Percentiles rank a stretch among this genome's conserved stretches.
Evolutionary conservation across 2,797 vertebrate species (phyloP).

Genomic region (Alauda arvensis): DNA sequence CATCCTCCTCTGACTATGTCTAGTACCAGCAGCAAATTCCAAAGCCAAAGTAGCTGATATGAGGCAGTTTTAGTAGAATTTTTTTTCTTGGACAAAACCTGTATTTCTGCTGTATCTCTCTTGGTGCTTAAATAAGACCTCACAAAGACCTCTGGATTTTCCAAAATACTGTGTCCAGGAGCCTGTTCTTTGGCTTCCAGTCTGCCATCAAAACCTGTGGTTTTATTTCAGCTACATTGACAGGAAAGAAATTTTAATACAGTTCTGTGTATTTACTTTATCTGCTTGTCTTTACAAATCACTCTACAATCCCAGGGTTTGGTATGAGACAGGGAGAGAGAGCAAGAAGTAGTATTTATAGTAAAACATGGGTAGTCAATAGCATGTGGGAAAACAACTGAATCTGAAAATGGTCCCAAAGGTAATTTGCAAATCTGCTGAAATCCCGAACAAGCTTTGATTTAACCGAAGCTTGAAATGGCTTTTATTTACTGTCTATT

Average conservation of each 20-base stretch:
- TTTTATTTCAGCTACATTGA: neutral
- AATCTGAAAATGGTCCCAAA: slow-evolving; percentile 80
- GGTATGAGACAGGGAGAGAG: neutral
- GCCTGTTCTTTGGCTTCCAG: neutral
- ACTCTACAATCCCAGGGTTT: slow-evolving; percentile 27
- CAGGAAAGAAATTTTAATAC: slow-evolving; percentile 38
- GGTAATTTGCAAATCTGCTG: slow-evolving; percentile 92
- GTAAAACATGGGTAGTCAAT: slow-evolving; percentile 64
- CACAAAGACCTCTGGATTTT: neutral
- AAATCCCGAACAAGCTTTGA: slow-evolving; percentile 91
- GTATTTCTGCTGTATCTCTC: neutral
- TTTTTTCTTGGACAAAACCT: neutral
- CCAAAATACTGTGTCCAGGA: neutral
- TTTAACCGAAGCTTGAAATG: slow-evolving; percentile 91
- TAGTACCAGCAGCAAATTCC: neutral
- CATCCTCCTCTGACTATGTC: neutral
- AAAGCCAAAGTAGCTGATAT: neutral
- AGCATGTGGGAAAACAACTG: slow-evolving; percentile 69
- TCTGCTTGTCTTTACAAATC: slow-evolving; percentile 62
- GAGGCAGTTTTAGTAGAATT: neutral
- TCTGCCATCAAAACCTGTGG: neutral
- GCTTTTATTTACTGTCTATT: slow-evolving; percentile 94
- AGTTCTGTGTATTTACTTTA: slow-evolving; percentile 27
- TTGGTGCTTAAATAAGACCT: neutral
- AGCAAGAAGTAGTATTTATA: slow-evolving; percentile 51